phyloP scores from a whole-genome alignment of 2,113 vertebrate species.

The Todiramphus saurophagus region DNA sequence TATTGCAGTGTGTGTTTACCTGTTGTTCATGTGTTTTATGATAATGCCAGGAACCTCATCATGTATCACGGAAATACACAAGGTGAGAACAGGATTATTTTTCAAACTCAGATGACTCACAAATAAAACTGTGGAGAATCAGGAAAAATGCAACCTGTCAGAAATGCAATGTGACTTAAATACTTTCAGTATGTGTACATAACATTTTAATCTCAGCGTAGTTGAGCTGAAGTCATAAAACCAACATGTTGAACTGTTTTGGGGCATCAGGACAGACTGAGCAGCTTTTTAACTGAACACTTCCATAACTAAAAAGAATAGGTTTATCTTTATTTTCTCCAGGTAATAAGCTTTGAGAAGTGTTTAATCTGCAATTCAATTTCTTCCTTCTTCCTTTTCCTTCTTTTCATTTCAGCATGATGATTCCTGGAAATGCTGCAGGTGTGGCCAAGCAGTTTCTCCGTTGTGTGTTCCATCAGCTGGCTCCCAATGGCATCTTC shows the following conservation, averaged over 20 bases:
- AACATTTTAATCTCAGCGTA: neutral
- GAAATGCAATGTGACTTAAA: neutral
- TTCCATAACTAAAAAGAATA: neutral
- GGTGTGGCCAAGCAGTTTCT: constrained; percentile 99
- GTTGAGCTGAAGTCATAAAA: neutral
- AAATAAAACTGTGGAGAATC: neutral
- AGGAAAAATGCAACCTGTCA: neutral
- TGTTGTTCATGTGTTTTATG: neutral
- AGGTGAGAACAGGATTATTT: neutral
- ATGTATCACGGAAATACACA: neutral
- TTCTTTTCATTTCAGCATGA: constrained; percentile 78
- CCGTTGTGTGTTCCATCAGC: constrained; percentile 94
- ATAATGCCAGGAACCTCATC: neutral
- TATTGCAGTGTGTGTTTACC: neutral
- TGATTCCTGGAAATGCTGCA: constrained; percentile 97
- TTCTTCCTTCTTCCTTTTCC: neutral
- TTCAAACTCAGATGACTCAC: neutral
- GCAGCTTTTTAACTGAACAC: neutral
- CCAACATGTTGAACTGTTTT: neutral
- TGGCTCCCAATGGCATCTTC: constrained; percentile 96
- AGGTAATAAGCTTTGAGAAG: neutral
- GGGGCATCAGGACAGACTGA: neutral
- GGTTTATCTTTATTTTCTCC: neutral
- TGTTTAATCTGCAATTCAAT: neutral
- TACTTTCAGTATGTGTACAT: neutral